Base-by-base conservation (phyloP, 1,140 invertebrate genomes). In the Drosophila lacertosa region DNA sequence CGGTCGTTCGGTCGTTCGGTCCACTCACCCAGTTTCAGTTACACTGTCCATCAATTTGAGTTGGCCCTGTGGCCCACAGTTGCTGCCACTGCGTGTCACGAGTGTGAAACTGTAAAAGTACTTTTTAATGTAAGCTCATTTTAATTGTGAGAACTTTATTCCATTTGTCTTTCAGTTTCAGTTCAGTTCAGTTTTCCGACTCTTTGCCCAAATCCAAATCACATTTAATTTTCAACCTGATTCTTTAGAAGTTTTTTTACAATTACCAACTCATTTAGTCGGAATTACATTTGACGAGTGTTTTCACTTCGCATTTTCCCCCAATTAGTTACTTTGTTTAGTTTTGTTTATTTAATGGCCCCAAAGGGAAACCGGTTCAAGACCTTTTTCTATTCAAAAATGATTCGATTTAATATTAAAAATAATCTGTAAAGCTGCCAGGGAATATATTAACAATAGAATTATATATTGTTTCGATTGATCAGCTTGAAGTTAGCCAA, bases 141-240 rank as follows among this genome's bases (percentile, higher is more conserved):
- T 88, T 88, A 88, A 88, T 88, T 88, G 82, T 88, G 82, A 88
- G 82, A 88, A 88, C 82, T 88, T 78, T 78, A 88, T 86, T 82
- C 82, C 80, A 86, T 88, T 86, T 86, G 55, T 63, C 65, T 76
- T 55, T 22, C 44, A 13, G 59, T 32, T 32, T 45, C 13, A 10
- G 42, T 6, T 37, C 51, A n/a, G n/a, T n/a, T n/a, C n/a, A n/a
- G n/a, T n/a, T n/a, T n/a, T n/a, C n/a, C n/a, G n/a, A n/a, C n/a
- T n/a, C n/a, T n/a, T n/a, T n/a, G n/a, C 48, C 22, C 58, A 40
- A 47, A 65, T 47, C 62, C 75, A 55, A 75, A 75, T 78, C 72
- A 53, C 76, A 79, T 79, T 72, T 71, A 79, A 71, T 63, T 65
- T 51, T 71, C 51, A 39, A 37, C 53, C 62, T 48, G 32, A 68